phyloP scores from a whole-genome alignment of 2,113 vertebrate species.

The Tenebrosternarchus preto region DNA sequence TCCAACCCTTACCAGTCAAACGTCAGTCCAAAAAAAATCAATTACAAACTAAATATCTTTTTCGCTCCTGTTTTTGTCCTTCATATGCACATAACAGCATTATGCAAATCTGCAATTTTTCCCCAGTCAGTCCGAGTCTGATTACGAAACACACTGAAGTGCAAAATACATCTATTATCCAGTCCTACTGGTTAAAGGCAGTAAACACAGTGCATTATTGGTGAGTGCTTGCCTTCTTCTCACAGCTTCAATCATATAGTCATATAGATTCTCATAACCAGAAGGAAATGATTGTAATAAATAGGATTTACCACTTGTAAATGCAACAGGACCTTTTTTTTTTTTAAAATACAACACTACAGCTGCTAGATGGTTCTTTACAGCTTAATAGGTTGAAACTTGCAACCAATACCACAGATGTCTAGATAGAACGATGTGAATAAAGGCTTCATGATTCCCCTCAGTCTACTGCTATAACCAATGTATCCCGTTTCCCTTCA shows the following conservation, averaged over 20 bases:
- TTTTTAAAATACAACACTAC: slow-evolving; percentile 37
- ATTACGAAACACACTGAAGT: slow-evolving; percentile 79
- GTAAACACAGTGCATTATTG: slow-evolving; percentile 62
- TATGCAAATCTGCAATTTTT: slow-evolving; percentile 73
- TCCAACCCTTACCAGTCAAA: slow-evolving; percentile 32
- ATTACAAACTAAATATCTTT: slow-evolving; percentile 51
- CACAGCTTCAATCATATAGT: slow-evolving; percentile 55
- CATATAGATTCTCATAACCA: slow-evolving; percentile 64
- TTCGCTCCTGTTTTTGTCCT: slow-evolving; percentile 60
- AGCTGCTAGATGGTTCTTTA: slow-evolving; percentile 32
- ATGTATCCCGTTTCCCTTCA: neutral
- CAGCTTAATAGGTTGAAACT: slow-evolving; percentile 12
- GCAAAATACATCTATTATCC: slow-evolving; percentile 80
- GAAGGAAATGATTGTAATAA: slow-evolving; percentile 51
- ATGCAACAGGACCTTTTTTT: slow-evolving; percentile 39
- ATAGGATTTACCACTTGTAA: slow-evolving; percentile 43
- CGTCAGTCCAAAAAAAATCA: slow-evolving; percentile 38
- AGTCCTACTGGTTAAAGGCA: slow-evolving; percentile 66
- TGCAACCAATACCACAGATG: neutral
- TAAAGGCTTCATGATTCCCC: neutral
- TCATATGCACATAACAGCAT: slow-evolving; percentile 62
- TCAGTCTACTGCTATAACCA: neutral
- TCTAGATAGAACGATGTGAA: neutral
- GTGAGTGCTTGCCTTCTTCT: slow-evolving; percentile 65
- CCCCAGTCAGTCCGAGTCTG: slow-evolving; percentile 71